Evolutionary conservation across 2,113 vertebrate species (phyloP).

Genomic region (Saccopteryx leptura): DNA sequence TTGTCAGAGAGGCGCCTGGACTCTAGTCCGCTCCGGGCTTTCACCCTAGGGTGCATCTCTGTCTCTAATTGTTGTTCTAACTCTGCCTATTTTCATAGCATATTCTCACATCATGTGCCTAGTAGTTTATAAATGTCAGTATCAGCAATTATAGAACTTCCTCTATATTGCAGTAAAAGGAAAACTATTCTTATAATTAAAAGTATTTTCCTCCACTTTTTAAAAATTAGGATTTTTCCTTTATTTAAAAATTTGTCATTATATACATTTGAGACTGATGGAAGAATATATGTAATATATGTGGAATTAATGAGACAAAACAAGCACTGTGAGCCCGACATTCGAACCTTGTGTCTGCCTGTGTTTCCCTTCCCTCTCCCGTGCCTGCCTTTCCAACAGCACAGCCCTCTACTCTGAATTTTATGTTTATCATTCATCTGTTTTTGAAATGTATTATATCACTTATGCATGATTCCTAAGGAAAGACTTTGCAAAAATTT

Average conservation of each 20-base stretch:
- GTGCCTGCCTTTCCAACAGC: not conserved
- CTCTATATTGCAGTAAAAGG: not conserved
- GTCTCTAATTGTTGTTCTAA: no score
- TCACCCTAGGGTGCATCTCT: no score
- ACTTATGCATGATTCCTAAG: not conserved
- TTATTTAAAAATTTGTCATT: not conserved
- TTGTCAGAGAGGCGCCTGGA: no score
- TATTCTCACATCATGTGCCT: no score
- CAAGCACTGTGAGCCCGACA: not conserved
- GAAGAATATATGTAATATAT: not conserved
- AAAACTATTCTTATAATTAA: slow-evolving; percentile 1
- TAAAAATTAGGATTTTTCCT: not conserved
- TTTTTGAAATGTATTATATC: not conserved
- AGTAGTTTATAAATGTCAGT: not conserved
- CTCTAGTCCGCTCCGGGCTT: no score
- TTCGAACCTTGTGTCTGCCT: no score
- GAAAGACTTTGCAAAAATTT: not conserved
- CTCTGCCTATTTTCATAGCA: no score
- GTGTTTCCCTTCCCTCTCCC: not conserved
- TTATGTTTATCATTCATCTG: not conserved
- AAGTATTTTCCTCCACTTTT: not conserved
- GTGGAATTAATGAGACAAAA: not conserved
- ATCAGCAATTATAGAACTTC: not conserved
- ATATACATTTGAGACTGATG: not conserved
- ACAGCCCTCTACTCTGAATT: not conserved